Conservation (phyloP, 2,797 vertebrate genomes). For the Cryptoblepharus egeriae region DNA sequence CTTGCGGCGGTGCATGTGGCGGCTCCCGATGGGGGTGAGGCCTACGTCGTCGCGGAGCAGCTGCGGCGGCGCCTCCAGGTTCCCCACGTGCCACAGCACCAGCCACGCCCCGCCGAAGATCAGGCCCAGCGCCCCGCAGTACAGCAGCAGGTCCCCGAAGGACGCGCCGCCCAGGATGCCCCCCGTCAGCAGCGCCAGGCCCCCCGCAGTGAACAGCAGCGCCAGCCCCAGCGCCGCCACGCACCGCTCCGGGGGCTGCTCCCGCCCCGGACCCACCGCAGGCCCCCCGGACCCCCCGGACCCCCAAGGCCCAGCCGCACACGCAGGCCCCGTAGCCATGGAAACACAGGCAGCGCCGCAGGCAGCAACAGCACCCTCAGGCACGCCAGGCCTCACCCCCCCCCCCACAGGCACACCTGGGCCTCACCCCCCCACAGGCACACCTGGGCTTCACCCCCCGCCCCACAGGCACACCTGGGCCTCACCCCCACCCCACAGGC, state of each 20-base stretch:
- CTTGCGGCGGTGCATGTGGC: conserved; percentile 64
- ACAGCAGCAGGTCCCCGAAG: conserved; percentile 91
- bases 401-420: too few species aligned
- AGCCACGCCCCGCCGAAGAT: conserved; percentile 94
- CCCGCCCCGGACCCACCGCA: background rate
- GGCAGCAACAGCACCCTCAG: too few species aligned
- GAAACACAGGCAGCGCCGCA: too few species aligned
- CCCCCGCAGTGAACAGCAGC: conserved; percentile 84
- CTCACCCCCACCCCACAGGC: too few species aligned
- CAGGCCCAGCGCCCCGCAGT: conserved; percentile 88
- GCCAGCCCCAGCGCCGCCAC: conserved; percentile 88
- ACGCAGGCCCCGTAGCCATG: too few species aligned
- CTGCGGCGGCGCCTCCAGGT: conserved; percentile 85
- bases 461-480: too few species aligned
- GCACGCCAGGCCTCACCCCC: too few species aligned
- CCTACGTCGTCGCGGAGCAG: conserved; percentile 84
- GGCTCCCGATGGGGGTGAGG: conserved; percentile 46
- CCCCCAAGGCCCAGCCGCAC: too few species aligned
- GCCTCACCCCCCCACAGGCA: too few species aligned
- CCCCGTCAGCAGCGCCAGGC: conserved; percentile 80
- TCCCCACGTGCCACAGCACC: conserved; percentile 95
- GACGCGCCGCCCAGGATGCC: conserved; percentile 84
- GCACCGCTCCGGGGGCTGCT: conserved; percentile 87
- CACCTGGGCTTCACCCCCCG: too few species aligned
- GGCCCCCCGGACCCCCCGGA: too few species aligned